Evolutionary conservation across 1,140 invertebrate genomes (phyloP).

Genomic region (Hermatobates lingyangjiaoensis): DNA sequence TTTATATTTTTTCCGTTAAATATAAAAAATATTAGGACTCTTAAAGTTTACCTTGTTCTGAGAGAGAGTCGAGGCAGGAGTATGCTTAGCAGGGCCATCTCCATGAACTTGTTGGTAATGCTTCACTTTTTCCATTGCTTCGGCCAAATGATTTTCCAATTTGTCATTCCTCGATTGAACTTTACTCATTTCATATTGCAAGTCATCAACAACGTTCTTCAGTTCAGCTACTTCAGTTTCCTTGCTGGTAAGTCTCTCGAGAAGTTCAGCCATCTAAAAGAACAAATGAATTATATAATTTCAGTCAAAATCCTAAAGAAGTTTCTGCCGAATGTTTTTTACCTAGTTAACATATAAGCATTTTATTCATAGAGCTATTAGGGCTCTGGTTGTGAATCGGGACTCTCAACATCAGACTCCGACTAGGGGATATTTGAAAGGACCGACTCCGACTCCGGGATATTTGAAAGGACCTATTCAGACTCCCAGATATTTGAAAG

Average conservation of each 20-base stretch:
- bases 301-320: background rate
- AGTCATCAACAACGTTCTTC: slow-evolving; percentile 86
- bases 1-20: too few relatives aligned
- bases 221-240: slow-evolving; percentile 88
- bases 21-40: too few relatives aligned
- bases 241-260: slow-evolving; percentile 75
- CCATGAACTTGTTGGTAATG: slow-evolving; percentile 55
- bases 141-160: slow-evolving; percentile 69
- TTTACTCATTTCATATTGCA: slow-evolving; percentile 85
- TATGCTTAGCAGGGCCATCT: slow-evolving; percentile 27
- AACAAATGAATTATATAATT: background rate
- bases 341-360: too few relatives aligned
- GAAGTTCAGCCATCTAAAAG: slow-evolving; percentile 59
- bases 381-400: too few relatives aligned
- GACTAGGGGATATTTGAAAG: too few relatives aligned
- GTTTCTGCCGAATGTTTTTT: too few relatives aligned
- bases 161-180: slow-evolving; percentile 75
- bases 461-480: too few relatives aligned
- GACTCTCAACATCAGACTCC: too few relatives aligned
- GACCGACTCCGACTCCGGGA: too few relatives aligned
- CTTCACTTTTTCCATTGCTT: slow-evolving; percentile 77
- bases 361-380: too few relatives aligned
- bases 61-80: slow-evolving; percentile 33
- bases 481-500: too few relatives aligned
- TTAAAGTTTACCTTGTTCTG: slow-evolving; percentile 44